These are phyloP conservation scores for Rhynchopsitta pachyrhyncha DNA, from an alignment of 2,113 vertebrate genomes.

Conservation along the genomic window DNA sequence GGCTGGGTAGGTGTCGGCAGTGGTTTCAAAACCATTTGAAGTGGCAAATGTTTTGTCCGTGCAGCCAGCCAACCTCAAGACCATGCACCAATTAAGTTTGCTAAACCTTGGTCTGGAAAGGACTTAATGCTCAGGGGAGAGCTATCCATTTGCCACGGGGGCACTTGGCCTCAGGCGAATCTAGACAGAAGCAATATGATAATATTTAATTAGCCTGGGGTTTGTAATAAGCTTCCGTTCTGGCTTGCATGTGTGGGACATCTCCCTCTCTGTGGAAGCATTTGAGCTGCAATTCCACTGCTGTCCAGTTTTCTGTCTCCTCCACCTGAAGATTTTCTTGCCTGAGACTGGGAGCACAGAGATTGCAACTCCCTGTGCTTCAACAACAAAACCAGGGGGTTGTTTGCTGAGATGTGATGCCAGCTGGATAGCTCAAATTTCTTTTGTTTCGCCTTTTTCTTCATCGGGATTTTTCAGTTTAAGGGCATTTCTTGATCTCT, in stretches of 20 bases:
- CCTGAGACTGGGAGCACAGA: not conserved
- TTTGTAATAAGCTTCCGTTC: not conserved
- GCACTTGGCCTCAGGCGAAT: not conserved
- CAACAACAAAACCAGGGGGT: not conserved
- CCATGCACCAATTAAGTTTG: not conserved
- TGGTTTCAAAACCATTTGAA: constrained; percentile 2
- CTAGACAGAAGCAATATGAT: not conserved
- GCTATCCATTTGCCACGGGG: not conserved
- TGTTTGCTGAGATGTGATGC: not conserved
- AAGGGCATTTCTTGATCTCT: not conserved
- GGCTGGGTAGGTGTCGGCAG: not conserved
- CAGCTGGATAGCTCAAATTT: not conserved
- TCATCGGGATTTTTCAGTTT: not conserved
- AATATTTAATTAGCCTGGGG: not conserved
- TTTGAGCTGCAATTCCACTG: not conserved
- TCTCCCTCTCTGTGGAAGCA: not conserved
- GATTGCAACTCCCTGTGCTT: not conserved
- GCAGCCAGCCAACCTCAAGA: not conserved
- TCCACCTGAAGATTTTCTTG: not conserved
- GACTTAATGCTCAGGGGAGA: not conserved
- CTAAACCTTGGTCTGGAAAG: not conserved
- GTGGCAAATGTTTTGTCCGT: not conserved
- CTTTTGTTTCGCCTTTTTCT: not conserved
- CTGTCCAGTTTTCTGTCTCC: not conserved
- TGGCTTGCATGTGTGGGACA: not conserved